Base-by-base conservation (phyloP, 2,888 invertebrate species). In the Folsomia manolachei region DNA sequence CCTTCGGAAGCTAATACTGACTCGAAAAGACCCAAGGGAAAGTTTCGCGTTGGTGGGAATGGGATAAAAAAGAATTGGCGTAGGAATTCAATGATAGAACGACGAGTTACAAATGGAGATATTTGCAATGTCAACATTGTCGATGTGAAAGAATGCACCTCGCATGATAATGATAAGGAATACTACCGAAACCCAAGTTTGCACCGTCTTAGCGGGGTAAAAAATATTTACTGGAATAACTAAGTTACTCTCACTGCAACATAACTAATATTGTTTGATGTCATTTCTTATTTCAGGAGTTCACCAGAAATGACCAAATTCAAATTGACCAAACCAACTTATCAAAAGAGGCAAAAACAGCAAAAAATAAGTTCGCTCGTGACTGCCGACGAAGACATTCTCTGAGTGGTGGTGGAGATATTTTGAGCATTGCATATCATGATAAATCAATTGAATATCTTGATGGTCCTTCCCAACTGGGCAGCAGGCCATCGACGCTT, bases 131-230 rank as follows among this genome's bases (percentile, higher is more conserved):
- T n/a, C 18, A 25, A 19, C n/a, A 18, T 24, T 63, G 14, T 19
- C 4, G 25, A 23, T 18, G 27, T 26, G 18, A 39, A 63, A 65
- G 51, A 56, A n/a, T 2, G 25, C n/a, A 62, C 27, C 51, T 66
- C 51, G 9, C 25, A 23, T 18, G 63, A 63, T 14, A n/a, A n/a
- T n/a, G 52, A 66, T 23, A 7, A 66, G 64, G 67, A 56, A 27
- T 51, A 67, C 73, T 81, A 81, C 75, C 72, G 86, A 74, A 86
- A 87, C 82, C 87, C 87, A 21, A 87, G 87, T 81, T 83, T 87
- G 71, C 87, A 87, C 81, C 86, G 87, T 80, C 84, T 82, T 69
- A 56, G 63, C 60, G 39, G 61, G 68, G 78, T 71, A 75, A 63
- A n/a, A n/a, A n/a, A n/a, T n/a, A n/a, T n/a, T n/a, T n/a, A n/a